phyloP scores from a whole-genome alignment of 2,113 vertebrate species.

The Oostethus manadensis region DNA sequence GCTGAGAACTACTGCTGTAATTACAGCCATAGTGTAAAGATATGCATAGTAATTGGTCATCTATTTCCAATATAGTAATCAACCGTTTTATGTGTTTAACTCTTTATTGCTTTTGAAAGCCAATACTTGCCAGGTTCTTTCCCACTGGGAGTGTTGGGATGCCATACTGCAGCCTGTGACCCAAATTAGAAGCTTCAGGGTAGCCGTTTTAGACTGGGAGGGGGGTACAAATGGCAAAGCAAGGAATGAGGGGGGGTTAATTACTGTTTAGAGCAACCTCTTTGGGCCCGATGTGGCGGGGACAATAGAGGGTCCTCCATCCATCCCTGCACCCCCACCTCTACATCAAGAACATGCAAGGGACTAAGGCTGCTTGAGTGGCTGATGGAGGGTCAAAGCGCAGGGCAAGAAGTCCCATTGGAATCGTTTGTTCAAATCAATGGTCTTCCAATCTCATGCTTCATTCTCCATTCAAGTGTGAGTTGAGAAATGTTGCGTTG shows the following conservation, averaged over 20 bases:
- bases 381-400: background rate
- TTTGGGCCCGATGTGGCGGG: constrained; percentile 60
- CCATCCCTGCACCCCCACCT: constrained; percentile 27
- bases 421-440: constrained; percentile 19
- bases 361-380: background rate
- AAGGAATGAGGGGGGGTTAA: constrained; percentile 52
- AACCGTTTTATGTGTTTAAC: background rate
- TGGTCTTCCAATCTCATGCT: constrained; percentile 1
- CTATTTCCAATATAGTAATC: background rate
- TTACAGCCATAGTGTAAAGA: too few relatives aligned
- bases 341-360: constrained; percentile 4
- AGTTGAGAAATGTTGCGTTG: constrained; percentile 9
- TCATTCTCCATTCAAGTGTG: background rate
- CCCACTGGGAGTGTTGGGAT: constrained; percentile 44
- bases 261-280: constrained; percentile 65
- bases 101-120: background rate
- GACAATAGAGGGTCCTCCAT: constrained; percentile 60
- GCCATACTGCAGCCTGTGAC: constrained; percentile 67
- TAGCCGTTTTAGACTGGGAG: constrained; percentile 31
- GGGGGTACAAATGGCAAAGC: constrained; percentile 41
- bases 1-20: too few relatives aligned
- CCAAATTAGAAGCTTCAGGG: constrained; percentile 71
- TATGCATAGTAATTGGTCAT: too few relatives aligned
- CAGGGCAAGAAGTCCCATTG: constrained; percentile 4
- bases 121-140: constrained; percentile 27